Conservation (phyloP, 2,888 invertebrate genomes). For the Andricus quercusramuli region DNA sequence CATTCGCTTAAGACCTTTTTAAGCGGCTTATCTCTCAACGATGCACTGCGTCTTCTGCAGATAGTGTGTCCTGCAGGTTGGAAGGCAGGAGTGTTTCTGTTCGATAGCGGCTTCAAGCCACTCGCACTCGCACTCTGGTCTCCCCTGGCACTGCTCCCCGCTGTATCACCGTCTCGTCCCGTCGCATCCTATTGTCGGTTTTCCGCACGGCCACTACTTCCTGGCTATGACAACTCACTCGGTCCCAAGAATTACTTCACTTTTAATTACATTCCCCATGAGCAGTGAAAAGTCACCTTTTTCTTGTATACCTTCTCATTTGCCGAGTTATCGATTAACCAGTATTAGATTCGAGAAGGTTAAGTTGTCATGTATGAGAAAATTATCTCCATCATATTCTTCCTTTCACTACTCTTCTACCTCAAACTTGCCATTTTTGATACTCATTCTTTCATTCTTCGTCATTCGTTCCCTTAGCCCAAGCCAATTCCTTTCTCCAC, state of each 20-base stretch:
- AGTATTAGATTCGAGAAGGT: too few species aligned
- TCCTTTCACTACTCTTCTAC: too few species aligned
- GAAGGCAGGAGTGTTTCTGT: slow-evolving; percentile 67
- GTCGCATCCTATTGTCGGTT: neutral
- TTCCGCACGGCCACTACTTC: neutral
- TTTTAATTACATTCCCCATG: neutral
- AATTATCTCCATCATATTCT: too few species aligned
- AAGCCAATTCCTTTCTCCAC: too few species aligned
- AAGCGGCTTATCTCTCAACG: slow-evolving; percentile 75
- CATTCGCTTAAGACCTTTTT: slow-evolving; percentile 70
- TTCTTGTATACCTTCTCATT: too few species aligned
- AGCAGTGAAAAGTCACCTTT: too few species aligned
- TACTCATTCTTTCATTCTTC: too few species aligned
- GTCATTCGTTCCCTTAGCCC: too few species aligned
- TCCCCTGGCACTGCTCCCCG: too few species aligned
- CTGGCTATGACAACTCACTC: neutral
- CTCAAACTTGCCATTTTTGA: too few species aligned
- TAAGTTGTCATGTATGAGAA: too few species aligned
- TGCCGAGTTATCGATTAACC: too few species aligned
- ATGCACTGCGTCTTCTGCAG: slow-evolving; percentile 73
- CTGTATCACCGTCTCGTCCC: neutral
- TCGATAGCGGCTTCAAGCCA: slow-evolving; percentile 68
- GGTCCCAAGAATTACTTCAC: neutral
- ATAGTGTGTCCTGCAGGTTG: slow-evolving; percentile 29
- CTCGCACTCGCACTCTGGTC: neutral